phyloP scores from a whole-genome alignment of 1,140 invertebrate species.

The Aphaenogaster floridana region DNA sequence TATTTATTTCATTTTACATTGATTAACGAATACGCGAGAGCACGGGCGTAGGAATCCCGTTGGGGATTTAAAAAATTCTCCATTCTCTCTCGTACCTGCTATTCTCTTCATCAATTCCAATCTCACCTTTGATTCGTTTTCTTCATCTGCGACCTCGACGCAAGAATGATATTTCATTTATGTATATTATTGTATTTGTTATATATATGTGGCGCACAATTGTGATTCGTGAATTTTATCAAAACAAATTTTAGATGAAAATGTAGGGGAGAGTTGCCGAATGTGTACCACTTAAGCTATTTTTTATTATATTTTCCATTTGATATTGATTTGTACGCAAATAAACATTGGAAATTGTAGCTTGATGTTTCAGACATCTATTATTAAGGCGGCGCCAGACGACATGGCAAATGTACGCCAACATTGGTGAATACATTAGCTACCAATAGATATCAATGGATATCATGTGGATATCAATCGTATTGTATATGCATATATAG shows the following conservation, averaged over 20 bases:
- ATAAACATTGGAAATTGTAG: no score
- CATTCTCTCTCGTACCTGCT: constrained; percentile 18
- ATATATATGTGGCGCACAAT: neutral
- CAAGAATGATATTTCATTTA: constrained; percentile 20
- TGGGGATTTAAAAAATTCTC: constrained; percentile 42
- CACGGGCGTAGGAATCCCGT: constrained; percentile 13
- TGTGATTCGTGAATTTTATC: neutral
- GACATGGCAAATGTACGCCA: no score
- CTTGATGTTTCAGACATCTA: no score
- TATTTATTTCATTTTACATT: constrained; percentile 62
- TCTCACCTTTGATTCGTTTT: constrained; percentile 30
- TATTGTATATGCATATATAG: no score
- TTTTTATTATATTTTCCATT: no score
- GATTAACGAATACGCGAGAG: constrained; percentile 45
- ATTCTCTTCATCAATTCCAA: constrained; percentile 48
- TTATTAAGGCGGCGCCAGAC: no score
- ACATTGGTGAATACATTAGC: no score
- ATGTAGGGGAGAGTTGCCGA: neutral
- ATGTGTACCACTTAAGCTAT: no score
- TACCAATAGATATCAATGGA: no score
- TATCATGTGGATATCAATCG: no score
- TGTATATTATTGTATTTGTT: neutral
- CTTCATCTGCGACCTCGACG: neutral
- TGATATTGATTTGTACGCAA: no score
- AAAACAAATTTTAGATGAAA: neutral